Conservation (phyloP, 2,888 invertebrate species). For the Neoscelio sp. region DNA sequence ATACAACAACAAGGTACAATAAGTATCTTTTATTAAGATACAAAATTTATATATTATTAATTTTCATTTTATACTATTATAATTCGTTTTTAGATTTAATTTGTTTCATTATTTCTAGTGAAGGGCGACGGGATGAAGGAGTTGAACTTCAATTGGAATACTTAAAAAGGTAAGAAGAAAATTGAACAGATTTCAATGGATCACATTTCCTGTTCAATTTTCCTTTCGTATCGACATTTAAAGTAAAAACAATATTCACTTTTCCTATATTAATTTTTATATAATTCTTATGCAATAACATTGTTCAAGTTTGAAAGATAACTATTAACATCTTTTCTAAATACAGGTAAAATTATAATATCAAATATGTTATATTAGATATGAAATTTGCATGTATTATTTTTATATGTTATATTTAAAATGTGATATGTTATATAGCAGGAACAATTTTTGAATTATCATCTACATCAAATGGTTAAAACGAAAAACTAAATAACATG, state of each 20-base stretch:
- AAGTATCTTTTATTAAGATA: too few relatives aligned
- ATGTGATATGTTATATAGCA: too few relatives aligned
- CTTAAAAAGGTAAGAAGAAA: conserved; percentile 14
- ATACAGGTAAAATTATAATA: too few relatives aligned
- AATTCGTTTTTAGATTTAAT: conserved; percentile 5
- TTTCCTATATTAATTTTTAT: conserved; percentile 1
- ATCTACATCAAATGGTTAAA: background rate
- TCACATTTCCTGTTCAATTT: conserved; percentile 25
- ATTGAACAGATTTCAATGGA: conserved; percentile 18
- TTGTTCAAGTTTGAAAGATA: background rate
- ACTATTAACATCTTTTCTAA: too few relatives aligned
- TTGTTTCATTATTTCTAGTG: conserved; percentile 17
- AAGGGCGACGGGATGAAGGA: conserved; percentile 1
- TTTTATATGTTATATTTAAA: too few relatives aligned
- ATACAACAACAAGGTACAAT: too few relatives aligned
- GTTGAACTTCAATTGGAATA: conserved; percentile 18
- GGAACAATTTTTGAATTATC: conserved; percentile 10
- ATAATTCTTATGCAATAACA: too few relatives aligned
- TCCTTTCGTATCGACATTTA: conserved; percentile 3
- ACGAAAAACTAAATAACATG: background rate
- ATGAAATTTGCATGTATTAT: too few relatives aligned
- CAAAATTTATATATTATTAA: too few relatives aligned
- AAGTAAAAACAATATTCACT: conserved; percentile 19
- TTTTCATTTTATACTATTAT: background rate
- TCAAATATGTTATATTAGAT: too few relatives aligned